Evolutionary conservation across 2,797 vertebrate species (phyloP), one percentile per base, ranked within the genome.

Genomic region (Falco concolor): DNA sequence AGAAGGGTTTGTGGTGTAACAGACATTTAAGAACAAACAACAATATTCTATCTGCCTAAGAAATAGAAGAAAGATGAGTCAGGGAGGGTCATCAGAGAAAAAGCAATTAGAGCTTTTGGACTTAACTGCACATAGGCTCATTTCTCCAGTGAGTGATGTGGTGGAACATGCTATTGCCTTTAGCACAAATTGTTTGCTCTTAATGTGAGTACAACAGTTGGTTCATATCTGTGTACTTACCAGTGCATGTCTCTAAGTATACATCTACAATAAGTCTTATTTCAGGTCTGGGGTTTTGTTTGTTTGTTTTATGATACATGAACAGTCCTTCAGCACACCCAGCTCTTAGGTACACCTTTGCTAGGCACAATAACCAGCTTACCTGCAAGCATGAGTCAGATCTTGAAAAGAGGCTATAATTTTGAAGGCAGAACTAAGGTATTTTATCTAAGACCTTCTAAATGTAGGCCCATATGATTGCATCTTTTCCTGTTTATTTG

Each of bases 391-490:
- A 0, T 57, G 28, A 38, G 10, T 9, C 17, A 65, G 34, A 22
- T 8, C 15, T 50, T 78, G 42, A 32, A 73, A 61, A 63, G 38
- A 61, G 74, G 10, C 20, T 61, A 28, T 61, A 1, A 18, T 45
- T 85, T 42, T 65, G 34, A 65, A 64, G 5, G 45, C 27, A 76
- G 27, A 64, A 54, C 23, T 34, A 44, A 61, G 6, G 22, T n/a
- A 20, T 27, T 56, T 68, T 50, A 56, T 32, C 16, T 38, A 56
- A 63, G 44, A 20, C 21, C 5, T 74, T 67, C 30, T 25, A 75
- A 81, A 50, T 40, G 6, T 59, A 40, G n/a, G 17, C 12, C 34
- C 9, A 50, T 56, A 34, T 0, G 0, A 16, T 1, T 40, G 13
- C 57, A 57, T 34, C 44, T 45, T 52, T 76, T 81, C 27, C n/a